A percentile compares a stretch with the other conserved stretches of the same genome.
These are phyloP conservation scores for Nestor notabilis DNA, from an alignment of 2,113 vertebrate species.

Conservation along the genomic window DNA sequence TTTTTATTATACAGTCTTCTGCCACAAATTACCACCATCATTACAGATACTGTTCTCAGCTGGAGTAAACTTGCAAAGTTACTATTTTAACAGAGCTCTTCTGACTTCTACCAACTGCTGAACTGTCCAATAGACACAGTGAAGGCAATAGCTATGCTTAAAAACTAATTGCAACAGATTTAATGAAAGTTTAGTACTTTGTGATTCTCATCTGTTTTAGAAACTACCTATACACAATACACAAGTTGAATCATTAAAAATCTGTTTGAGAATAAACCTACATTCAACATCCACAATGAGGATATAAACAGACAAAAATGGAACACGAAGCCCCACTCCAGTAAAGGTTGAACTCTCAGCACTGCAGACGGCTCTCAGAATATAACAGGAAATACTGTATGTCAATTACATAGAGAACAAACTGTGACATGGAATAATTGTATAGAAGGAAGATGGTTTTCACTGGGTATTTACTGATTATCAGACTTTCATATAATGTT, in stretches of 20 bases:
- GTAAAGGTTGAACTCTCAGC: neutral
- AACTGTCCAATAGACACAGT: neutral
- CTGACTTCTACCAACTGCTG: neutral
- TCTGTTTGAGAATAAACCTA: neutral
- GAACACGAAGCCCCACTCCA: neutral
- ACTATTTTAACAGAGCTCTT: neutral
- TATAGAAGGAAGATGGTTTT: neutral
- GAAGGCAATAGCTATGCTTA: neutral
- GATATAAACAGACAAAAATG: neutral
- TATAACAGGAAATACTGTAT: neutral
- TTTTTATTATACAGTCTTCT: neutral
- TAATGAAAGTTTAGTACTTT: neutral
- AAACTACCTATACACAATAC: neutral
- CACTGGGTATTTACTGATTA: neutral
- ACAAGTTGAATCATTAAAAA: neutral
- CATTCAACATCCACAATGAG: neutral
- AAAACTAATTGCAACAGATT: neutral
- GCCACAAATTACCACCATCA: neutral
- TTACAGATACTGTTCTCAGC: neutral
- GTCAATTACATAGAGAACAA: neutral
- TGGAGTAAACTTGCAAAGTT: neutral
- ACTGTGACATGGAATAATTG: neutral
- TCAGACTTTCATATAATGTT: neutral
- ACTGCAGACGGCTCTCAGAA: neutral
- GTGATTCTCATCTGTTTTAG: neutral